Evolutionary conservation across 2,888 invertebrate genomes (phyloP).

Genomic region (Macrostomum cliftonense): DNA sequence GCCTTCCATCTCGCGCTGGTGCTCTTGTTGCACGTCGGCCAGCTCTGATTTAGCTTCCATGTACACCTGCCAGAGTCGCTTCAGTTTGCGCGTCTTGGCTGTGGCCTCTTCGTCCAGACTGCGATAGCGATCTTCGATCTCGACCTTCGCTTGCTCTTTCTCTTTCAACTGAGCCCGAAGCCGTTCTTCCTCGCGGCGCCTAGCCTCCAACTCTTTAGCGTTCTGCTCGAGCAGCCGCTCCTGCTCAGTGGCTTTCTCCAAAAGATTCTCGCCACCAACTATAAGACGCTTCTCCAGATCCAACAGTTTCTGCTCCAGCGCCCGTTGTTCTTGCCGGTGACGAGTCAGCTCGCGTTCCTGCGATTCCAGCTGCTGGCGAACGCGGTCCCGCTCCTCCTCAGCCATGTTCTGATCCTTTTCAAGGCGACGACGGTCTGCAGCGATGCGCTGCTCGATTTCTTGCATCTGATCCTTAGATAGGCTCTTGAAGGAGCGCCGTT

Average conservation of each 20-base stretch:
- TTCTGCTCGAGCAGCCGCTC: constrained; percentile 69
- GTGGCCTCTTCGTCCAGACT: constrained; percentile 66
- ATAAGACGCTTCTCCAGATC: constrained; percentile 73
- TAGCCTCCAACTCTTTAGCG: constrained; percentile 41
- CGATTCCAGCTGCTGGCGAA: constrained; percentile 32
- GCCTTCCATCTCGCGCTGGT: constrained; percentile 88
- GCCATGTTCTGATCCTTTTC: constrained; percentile 41
- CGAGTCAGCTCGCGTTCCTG: constrained; percentile 9
- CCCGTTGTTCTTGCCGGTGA: constrained; percentile 51
- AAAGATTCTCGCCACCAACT: constrained; percentile 86
- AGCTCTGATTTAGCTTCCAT: constrained; percentile 49
- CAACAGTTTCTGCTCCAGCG: constrained; percentile 57
- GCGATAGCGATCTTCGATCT: constrained; percentile 77
- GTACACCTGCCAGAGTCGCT: constrained; percentile 65
- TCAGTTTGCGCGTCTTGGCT: constrained; percentile 74
- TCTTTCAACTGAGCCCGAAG: constrained; percentile 61
- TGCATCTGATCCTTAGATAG: constrained; percentile 40
- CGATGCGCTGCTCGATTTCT: constrained; percentile 40
- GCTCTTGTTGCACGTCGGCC: constrained; percentile 56
- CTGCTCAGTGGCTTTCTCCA: constrained; percentile 88
- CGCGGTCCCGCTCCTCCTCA: constrained; percentile 48
- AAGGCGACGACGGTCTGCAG: constrained; percentile 36
- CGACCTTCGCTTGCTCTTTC: constrained; percentile 73
- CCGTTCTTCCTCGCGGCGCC: constrained; percentile 58
- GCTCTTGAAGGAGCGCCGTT: constrained; percentile 8